Evolutionary conservation across 2,113 vertebrate genomes (phyloP).

Genomic region (Arenaria interpres): DNA sequence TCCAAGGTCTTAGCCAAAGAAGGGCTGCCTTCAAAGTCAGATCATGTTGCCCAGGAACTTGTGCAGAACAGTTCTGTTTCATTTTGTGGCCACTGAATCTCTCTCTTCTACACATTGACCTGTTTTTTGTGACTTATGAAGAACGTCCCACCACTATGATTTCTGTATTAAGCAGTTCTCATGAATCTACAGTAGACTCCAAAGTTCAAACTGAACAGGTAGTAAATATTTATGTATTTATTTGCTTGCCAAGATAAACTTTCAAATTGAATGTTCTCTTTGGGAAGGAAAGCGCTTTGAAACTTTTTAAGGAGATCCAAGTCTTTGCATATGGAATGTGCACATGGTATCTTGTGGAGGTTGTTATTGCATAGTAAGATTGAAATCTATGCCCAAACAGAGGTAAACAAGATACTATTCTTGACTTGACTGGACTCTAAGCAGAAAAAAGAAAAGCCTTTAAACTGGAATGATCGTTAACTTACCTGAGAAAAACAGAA

Average conservation of each 20-base stretch:
- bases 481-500: constrained; percentile 22
- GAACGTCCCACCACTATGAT: background rate
- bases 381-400: background rate
- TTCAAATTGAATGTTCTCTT: background rate
- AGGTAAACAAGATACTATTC: background rate
- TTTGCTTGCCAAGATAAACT: background rate
- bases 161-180: background rate
- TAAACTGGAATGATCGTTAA: background rate
- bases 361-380: background rate
- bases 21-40: background rate
- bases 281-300: background rate
- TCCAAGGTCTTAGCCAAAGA: background rate
- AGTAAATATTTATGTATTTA: background rate
- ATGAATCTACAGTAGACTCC: background rate
- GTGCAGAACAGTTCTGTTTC: background rate
- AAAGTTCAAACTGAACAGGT: background rate
- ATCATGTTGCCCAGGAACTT: background rate
- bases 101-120: background rate
- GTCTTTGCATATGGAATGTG: background rate
- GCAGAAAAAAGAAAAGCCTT: background rate
- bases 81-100: background rate
- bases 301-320: background rate
- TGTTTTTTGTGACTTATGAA: background rate
- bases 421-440: background rate
- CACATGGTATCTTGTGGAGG: background rate